Evolutionary conservation across 92 coral and sea anemone genomes (phyloP).

Genomic region (Epizoanthus stellaris): DNA sequence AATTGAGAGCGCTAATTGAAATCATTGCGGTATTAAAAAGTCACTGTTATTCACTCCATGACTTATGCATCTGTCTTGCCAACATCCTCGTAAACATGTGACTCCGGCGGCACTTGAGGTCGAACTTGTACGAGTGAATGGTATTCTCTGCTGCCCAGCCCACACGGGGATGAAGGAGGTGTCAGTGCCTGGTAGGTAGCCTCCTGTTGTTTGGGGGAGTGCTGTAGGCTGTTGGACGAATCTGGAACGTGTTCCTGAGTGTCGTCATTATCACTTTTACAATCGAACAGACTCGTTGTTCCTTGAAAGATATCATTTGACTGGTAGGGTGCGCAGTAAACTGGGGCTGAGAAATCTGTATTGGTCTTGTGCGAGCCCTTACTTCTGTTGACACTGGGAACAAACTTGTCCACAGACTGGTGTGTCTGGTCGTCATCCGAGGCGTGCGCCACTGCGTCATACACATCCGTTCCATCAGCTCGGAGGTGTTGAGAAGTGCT

Average conservation of each 20-base stretch:
- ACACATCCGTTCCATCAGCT: neutral
- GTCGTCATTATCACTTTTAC: neutral
- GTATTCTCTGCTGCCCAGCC: neutral
- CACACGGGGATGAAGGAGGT: neutral
- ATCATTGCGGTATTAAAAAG: too few relatives aligned
- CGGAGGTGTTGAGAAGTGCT: neutral
- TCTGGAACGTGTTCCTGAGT: neutral
- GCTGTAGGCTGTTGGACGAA: neutral
- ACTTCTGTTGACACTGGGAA: neutral
- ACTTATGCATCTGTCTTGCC: too few relatives aligned
- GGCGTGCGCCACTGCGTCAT: neutral
- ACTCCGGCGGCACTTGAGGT: neutral
- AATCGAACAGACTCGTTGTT: neutral
- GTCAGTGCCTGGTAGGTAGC: constrained; percentile 14
- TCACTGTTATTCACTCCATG: too few relatives aligned
- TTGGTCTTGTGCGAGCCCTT: neutral
- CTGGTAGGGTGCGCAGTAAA: constrained; percentile 17
- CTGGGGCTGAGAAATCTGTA: neutral
- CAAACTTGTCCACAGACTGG: constrained; percentile 33
- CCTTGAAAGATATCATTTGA: neutral
- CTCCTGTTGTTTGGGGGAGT: neutral
- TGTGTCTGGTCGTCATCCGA: constrained; percentile 29
- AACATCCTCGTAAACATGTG: neutral
- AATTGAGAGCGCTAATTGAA: too few relatives aligned
- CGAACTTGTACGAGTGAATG: constrained; percentile 7